Conservation (phyloP, 1,140 invertebrate species). For the Coelopa frigida region DNA sequence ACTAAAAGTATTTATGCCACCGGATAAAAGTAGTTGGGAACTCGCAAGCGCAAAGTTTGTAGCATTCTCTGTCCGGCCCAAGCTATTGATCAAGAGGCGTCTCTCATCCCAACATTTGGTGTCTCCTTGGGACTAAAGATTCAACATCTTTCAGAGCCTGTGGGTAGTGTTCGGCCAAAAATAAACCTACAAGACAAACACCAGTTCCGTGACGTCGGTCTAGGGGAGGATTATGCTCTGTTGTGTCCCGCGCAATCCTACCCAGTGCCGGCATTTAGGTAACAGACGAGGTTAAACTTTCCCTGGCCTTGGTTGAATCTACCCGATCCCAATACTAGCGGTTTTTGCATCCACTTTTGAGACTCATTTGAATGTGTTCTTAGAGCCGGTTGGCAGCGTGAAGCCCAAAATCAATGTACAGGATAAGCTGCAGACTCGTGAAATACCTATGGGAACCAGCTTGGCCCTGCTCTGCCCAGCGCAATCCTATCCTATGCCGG, state of each 20-base stretch:
- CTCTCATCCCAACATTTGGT: constrained; percentile 22
- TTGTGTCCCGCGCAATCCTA: constrained; percentile 58
- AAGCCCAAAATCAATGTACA: constrained; percentile 58
- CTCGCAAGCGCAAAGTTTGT: too few species aligned
- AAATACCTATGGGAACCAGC: constrained; percentile 36
- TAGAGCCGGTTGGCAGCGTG: constrained; percentile 65
- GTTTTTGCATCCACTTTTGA: neutral
- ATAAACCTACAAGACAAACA: constrained; percentile 51
- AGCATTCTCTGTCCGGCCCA: constrained; percentile 54
- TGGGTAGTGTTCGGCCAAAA: constrained; percentile 67
- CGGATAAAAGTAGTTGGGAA: too few species aligned
- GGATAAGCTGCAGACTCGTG: constrained; percentile 45
- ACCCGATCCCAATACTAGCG: neutral
- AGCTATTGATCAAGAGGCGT: constrained; percentile 54
- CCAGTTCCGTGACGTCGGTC: constrained; percentile 51
- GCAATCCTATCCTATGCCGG: constrained; percentile 60
- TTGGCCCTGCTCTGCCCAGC: constrained; percentile 57
- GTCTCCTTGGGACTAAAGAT: neutral
- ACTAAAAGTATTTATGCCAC: too few species aligned
- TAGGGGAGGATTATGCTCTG: constrained; percentile 55
- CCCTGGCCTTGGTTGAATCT: neutral
- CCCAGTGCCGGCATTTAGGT: constrained; percentile 65
- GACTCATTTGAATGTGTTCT: constrained; percentile 16
- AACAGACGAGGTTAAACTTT: constrained; percentile 31
- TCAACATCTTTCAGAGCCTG: constrained; percentile 55